Percentiles rank a stretch among this genome's conserved stretches.
These are phyloP conservation scores for Drosophila emarginata DNA, from an alignment of 2,888 invertebrate genomes.

Conservation along the genomic window DNA sequence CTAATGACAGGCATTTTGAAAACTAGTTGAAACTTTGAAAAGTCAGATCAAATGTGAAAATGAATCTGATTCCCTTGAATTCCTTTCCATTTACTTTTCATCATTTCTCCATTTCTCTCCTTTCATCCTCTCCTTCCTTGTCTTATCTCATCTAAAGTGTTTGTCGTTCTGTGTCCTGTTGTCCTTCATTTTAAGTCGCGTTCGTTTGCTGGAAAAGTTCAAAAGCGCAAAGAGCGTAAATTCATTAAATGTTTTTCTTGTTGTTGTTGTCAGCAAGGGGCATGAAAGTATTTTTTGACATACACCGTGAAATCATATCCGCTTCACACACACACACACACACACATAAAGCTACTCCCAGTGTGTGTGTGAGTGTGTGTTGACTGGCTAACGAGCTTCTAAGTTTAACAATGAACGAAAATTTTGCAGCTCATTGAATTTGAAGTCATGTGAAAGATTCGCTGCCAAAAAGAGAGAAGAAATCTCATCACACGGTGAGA, in stretches of 20 bases:
- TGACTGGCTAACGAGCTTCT: conserved; percentile 65
- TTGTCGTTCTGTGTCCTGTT: neutral
- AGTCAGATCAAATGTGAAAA: neutral
- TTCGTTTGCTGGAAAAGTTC: conserved; percentile 42
- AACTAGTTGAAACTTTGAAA: too few species aligned
- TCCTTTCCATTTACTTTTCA: neutral
- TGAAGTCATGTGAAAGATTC: conserved; percentile 71
- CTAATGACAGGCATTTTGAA: too few species aligned
- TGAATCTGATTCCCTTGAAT: neutral
- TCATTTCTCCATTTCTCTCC: too few species aligned
- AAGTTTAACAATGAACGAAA: conserved; percentile 73
- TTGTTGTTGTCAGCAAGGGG: conserved; percentile 43
- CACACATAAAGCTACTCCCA: conserved; percentile 23
- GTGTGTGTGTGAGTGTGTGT: conserved; percentile 11
- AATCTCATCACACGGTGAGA: conserved; percentile 10
- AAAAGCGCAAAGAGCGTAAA: conserved; percentile 73
- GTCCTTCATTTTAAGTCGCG: neutral
- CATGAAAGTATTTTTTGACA: conserved; percentile 67
- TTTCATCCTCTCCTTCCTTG: neutral
- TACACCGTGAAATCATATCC: conserved; percentile 56
- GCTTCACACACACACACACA: conserved; percentile 29
- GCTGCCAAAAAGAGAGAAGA: conserved; percentile 9
- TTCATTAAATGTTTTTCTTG: conserved; percentile 51
- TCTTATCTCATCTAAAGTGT: neutral
- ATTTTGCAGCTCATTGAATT: conserved; percentile 76